Evolutionary conservation across 1,140 invertebrate genomes (phyloP).

Genomic region (Apolygus lucorum): DNA sequence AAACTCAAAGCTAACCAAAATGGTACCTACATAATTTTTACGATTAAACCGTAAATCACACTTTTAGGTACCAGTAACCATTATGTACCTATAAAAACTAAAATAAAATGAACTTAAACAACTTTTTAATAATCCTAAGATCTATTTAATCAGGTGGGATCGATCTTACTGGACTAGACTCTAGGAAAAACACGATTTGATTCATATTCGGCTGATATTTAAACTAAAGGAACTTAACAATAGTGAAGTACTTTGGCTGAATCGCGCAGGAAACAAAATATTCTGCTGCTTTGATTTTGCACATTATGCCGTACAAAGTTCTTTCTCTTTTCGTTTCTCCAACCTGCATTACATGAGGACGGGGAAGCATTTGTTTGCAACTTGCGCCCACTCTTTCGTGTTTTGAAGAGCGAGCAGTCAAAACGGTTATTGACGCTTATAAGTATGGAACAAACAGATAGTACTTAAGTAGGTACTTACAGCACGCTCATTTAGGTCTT

Average conservation of each 20-base stretch:
- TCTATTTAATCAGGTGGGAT: neutral
- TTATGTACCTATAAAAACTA: too few species aligned
- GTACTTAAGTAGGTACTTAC: too few species aligned
- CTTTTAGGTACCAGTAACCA: too few species aligned
- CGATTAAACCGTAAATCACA: too few species aligned
- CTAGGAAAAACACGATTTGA: neutral
- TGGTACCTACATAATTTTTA: too few species aligned
- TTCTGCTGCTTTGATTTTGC: too few species aligned
- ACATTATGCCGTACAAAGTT: too few species aligned
- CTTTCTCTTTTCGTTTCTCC: neutral
- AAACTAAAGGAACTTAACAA: neutral
- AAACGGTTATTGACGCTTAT: neutral
- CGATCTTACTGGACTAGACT: neutral
- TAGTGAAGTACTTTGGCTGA: neutral
- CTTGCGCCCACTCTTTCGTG: neutral
- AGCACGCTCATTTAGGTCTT: too few species aligned
- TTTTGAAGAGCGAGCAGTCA: neutral
- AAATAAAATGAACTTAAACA: neutral
- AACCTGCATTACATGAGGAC: neutral
- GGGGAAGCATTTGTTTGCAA: neutral
- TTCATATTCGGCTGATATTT: neutral
- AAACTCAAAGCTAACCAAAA: too few species aligned
- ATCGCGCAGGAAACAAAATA: neutral
- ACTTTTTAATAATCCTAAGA: neutral
- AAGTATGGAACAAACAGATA: too few species aligned